Evolutionary conservation across 1,140 invertebrate genomes (phyloP).

Genomic region (Tetramorium parvispinum): DNA sequence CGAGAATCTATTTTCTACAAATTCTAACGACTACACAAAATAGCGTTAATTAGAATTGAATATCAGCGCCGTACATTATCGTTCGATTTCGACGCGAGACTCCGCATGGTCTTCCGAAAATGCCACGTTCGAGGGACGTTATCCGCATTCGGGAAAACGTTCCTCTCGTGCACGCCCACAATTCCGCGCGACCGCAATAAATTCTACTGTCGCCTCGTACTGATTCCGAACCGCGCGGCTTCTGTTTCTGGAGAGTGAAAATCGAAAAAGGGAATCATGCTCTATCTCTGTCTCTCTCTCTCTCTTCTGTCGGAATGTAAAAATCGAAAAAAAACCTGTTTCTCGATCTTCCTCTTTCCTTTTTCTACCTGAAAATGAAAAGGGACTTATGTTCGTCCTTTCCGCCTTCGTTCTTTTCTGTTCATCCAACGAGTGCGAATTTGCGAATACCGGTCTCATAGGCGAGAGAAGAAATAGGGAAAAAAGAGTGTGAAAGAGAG

Average conservation of each 20-base stretch:
- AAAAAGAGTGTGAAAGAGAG: slow-evolving; percentile 17
- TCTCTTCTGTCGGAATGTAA: not conserved
- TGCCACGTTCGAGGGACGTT: slow-evolving; percentile 4
- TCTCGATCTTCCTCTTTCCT: not conserved
- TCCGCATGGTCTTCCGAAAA: not conserved
- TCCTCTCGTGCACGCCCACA: slow-evolving; percentile 30
- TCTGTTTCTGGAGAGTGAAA: slow-evolving; percentile 47
- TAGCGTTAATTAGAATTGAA: not conserved
- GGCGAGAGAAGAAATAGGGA: slow-evolving; percentile 16
- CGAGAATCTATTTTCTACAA: not conserved
- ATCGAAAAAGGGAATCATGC: slow-evolving; percentile 29
- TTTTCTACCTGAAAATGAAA: not conserved
- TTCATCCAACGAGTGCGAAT: not conserved
- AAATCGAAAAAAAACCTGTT: not conserved
- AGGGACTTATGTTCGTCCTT: not conserved
- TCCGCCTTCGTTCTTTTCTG: not conserved
- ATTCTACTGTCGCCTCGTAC: slow-evolving; percentile 50
- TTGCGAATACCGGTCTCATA: not conserved
- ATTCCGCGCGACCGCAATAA: slow-evolving; percentile 42
- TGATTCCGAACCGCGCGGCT: slow-evolving; percentile 31
- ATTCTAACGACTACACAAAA: not conserved
- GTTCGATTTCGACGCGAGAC: not conserved
- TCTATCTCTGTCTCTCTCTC: not conserved
- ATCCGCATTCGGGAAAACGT: slow-evolving; percentile 40
- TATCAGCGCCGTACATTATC: not conserved